Evolutionary conservation across 2,797 vertebrate species (phyloP).

Genomic region (Myotis findleyi): DNA sequence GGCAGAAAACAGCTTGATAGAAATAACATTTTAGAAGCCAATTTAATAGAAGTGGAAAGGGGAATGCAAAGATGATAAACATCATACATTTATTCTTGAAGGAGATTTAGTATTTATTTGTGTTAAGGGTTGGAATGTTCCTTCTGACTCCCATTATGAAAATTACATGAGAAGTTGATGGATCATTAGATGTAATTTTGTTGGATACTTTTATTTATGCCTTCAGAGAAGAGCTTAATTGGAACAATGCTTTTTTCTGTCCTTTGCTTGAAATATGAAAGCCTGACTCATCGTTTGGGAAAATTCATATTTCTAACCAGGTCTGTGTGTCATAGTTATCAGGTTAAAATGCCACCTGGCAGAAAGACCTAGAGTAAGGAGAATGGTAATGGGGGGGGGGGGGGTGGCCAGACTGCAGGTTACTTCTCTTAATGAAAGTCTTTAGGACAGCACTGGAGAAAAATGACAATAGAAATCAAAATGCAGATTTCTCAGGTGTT

Average conservation of each 20-base stretch:
- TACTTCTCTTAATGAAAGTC: slow-evolving; percentile 58
- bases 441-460: slow-evolving; percentile 5
- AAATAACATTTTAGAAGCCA: slow-evolving; percentile 43
- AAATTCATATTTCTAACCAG: slow-evolving; percentile 72
- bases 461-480: slow-evolving; percentile 57
- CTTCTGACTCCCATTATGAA: slow-evolving; percentile 35
- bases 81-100: slow-evolving; percentile 69
- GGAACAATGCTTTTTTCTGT: slow-evolving; percentile 48
- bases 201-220: slow-evolving; percentile 40
- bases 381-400: slow-evolving; percentile 26
- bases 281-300: slow-evolving; percentile 67
- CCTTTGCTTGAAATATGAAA: slow-evolving; percentile 58
- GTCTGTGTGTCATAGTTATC: slow-evolving; percentile 17
- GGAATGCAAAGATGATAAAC: slow-evolving; percentile 69
- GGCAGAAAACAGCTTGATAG: slow-evolving; percentile 54
- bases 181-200: slow-evolving; percentile 41
- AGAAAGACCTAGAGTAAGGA: slow-evolving; percentile 63
- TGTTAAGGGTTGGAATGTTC: slow-evolving; percentile 52
- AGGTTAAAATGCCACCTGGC: slow-evolving; percentile 70
- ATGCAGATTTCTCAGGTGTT: slow-evolving; percentile 33
- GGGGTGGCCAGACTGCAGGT: background rate
- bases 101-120: slow-evolving; percentile 57
- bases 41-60: slow-evolving; percentile 12
- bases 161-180: slow-evolving; percentile 37
- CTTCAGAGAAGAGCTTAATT: slow-evolving; percentile 54